A percentile compares a stretch with the other conserved stretches of the same genome.
phyloP scores from a whole-genome alignment of 2,113 vertebrate species.

The Eurypyga helias region DNA sequence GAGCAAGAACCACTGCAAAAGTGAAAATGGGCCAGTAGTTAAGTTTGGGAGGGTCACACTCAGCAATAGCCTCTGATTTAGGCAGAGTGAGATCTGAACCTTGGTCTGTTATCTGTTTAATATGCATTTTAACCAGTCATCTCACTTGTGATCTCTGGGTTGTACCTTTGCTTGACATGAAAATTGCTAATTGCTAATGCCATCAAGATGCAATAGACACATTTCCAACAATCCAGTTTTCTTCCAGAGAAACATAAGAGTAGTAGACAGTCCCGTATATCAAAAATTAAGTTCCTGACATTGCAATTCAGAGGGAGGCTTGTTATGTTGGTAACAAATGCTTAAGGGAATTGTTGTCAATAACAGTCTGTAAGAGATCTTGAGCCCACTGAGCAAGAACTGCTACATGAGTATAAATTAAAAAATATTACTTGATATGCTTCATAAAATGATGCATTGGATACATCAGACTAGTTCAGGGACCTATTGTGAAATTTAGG shows the following conservation, averaged over 20 bases:
- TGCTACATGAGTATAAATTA: not conserved
- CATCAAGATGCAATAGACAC: not conserved
- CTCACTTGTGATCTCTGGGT: not conserved
- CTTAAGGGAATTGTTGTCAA: not conserved
- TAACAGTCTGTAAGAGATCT: not conserved
- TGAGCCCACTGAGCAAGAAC: not conserved
- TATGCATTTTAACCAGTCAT: not conserved
- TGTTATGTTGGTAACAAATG: not conserved
- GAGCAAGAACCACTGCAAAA: not conserved
- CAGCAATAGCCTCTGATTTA: not conserved
- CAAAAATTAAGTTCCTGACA: not conserved
- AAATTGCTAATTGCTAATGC: not conserved
- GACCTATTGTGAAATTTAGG: not conserved
- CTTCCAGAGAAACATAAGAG: not conserved
- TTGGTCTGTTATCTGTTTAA: rapidly evolving
- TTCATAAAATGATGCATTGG: not conserved
- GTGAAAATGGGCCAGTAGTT: not conserved
- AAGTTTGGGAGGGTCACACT: not conserved
- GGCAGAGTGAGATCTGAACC: not conserved
- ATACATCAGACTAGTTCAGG: not conserved
- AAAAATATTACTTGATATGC: not conserved
- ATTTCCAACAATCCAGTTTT: not conserved
- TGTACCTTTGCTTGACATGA: not conserved
- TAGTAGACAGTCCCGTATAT: not conserved
- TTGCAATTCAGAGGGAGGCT: not conserved